Conservation (phyloP, 2,113 vertebrate species). For the Fregetta grallaria region DNA sequence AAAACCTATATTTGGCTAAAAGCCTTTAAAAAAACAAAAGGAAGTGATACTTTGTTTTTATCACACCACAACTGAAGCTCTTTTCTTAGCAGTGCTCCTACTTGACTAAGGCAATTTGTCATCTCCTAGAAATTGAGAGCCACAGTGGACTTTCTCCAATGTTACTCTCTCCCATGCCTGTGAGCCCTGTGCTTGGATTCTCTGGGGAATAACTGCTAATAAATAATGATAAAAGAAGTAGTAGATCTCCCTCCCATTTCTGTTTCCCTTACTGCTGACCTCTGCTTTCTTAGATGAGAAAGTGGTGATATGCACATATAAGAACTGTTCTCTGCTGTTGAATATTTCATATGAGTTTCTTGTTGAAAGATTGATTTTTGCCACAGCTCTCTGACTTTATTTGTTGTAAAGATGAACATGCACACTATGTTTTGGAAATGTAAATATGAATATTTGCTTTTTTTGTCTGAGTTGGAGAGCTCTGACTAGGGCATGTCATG, state of each 20-base stretch:
- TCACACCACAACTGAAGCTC: not conserved
- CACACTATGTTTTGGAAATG: not conserved
- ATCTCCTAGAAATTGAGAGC: not conserved
- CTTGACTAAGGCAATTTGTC: not conserved
- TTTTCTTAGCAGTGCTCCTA: not conserved
- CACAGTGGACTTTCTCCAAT: not conserved
- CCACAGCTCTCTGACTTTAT: not conserved
- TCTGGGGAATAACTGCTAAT: not conserved
- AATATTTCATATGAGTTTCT: not conserved
- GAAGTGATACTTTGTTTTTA: not conserved
- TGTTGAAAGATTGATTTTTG: slow-evolving; percentile 18
- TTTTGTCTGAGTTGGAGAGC: not conserved
- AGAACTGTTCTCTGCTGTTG: not conserved
- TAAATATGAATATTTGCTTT: not conserved
- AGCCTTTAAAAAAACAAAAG: not conserved
- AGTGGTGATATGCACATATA: not conserved
- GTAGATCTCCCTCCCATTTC: not conserved
- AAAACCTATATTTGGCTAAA: not conserved
- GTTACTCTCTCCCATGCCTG: not conserved
- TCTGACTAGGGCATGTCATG: not conserved
- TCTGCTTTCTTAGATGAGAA: not conserved
- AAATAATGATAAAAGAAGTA: not conserved
- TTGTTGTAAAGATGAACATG: not conserved
- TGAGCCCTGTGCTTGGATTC: not conserved
- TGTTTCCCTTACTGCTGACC: not conserved